A percentile compares a stretch with the other conserved stretches of the same genome.
Conservation (phyloP, 37 sponge, comb jelly and placozoan species). For the Tethya wilhelma region DNA sequence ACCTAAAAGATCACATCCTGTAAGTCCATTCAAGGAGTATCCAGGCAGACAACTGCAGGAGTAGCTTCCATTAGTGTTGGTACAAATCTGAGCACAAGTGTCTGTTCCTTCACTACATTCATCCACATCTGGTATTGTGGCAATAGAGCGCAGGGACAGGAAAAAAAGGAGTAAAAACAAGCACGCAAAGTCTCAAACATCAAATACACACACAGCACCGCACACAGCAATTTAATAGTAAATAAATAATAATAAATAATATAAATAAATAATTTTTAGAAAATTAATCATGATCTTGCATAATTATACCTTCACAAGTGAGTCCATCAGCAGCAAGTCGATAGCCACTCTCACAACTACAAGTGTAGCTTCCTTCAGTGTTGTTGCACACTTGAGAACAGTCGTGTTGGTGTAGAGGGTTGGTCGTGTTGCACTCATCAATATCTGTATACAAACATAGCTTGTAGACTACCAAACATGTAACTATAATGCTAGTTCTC, state of each 20-base stretch:
- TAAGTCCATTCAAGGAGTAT: constrained; percentile 18
- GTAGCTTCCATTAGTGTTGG: constrained; percentile 67
- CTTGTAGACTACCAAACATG: not conserved
- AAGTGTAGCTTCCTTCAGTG: constrained; percentile 60
- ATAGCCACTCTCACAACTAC: constrained; percentile 53
- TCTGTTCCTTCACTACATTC: constrained; percentile 37
- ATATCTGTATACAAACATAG: constrained; percentile 42
- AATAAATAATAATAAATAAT: too few species aligned
- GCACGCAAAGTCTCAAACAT: not conserved
- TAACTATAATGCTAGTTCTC: not conserved
- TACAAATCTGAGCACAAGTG: constrained; percentile 48
- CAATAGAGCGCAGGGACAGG: not conserved
- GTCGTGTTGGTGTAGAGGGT: not conserved
- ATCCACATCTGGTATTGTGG: constrained; percentile 70
- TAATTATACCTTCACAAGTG: constrained; percentile 25
- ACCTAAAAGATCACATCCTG: too few species aligned
- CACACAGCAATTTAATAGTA: too few species aligned
- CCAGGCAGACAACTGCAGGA: constrained; percentile 51
- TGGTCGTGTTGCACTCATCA: constrained; percentile 51
- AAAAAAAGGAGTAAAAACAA: not conserved
- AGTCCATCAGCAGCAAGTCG: not conserved
- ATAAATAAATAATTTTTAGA: not conserved
- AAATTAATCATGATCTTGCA: not conserved
- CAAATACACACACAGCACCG: not conserved
- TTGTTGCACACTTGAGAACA: constrained; percentile 64